Conservation (phyloP, 30 jellyfish, hydroid and myxozoan species). For the Chrysaora quinquecirrha region DNA sequence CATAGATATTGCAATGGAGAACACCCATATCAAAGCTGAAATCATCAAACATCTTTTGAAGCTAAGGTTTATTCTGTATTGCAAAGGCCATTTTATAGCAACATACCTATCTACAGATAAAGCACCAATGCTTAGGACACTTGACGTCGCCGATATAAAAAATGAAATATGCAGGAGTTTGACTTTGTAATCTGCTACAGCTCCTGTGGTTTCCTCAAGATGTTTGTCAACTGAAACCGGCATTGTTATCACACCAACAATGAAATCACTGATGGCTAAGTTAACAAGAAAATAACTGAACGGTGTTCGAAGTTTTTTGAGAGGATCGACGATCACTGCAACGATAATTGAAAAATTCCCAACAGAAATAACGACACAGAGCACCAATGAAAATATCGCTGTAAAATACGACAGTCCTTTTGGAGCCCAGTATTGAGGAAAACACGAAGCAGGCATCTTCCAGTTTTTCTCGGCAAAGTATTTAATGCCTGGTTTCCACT, state of each 20-base stretch:
- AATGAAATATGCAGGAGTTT: conserved; percentile 42
- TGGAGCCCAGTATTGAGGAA: conserved; percentile 83
- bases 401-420: conserved; percentile 61
- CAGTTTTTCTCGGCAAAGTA: too few relatives aligned
- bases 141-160: conserved; percentile 72
- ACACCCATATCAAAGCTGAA: conserved; percentile 49
- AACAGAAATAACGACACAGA: conserved; percentile 47
- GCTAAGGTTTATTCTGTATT: conserved; percentile 45
- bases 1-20: conserved; percentile 46
- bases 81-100: conserved; percentile 66
- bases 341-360: conserved; percentile 51
- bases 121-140: conserved; percentile 73
- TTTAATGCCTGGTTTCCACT: too few relatives aligned
- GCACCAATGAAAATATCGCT: conserved; percentile 38
- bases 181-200: conserved; percentile 38
- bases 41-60: conserved; percentile 42
- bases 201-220: conserved; percentile 50
- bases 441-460: conserved; percentile 36
- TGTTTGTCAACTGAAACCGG: conserved; percentile 66
- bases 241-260: conserved; percentile 73
- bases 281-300: conserved; percentile 69
- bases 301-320: conserved; percentile 72
- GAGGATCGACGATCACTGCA: conserved; percentile 69
- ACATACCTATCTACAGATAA: conserved; percentile 68
- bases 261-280: conserved; percentile 69